Evolutionary conservation across 2,113 vertebrate species (phyloP).

Genomic region (Erpornis zantholeuca): DNA sequence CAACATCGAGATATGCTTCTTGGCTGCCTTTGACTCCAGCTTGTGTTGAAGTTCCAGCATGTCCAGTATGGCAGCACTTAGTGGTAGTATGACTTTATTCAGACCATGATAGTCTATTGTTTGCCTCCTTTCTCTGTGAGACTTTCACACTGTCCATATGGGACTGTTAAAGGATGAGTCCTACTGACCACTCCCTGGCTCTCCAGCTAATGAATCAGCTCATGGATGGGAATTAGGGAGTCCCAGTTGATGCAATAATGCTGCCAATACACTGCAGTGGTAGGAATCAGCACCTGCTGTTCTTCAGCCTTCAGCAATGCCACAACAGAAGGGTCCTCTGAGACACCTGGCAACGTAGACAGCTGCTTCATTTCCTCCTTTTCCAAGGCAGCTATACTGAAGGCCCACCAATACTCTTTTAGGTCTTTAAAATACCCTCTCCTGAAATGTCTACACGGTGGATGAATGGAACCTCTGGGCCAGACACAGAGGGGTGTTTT

Average conservation of each 20-base stretch:
- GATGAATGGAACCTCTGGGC: neutral
- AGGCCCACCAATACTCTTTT: neutral
- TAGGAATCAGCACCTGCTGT: neutral
- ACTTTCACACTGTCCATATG: neutral
- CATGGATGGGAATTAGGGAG: neutral
- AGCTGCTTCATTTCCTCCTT: neutral
- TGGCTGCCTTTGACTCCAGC: neutral
- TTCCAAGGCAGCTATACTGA: neutral
- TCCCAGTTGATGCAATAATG: neutral
- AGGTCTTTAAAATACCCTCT: neutral
- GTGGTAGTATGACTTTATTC: neutral
- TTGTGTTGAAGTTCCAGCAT: neutral
- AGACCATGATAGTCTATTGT: neutral
- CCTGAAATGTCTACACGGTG: rapidly evolving
- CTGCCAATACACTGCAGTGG: neutral
- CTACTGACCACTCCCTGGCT: neutral
- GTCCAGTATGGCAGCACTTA: neutral
- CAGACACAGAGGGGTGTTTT: neutral
- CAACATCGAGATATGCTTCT: neutral
- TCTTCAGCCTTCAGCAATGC: neutral
- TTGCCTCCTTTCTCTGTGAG: neutral
- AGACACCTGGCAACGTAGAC: neutral
- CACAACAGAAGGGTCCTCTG: neutral
- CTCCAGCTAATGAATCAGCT: neutral
- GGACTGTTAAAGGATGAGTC: neutral